phyloP scores from a whole-genome alignment of 2,888 invertebrate species.

The Sinodicranocentrus sp. region DNA sequence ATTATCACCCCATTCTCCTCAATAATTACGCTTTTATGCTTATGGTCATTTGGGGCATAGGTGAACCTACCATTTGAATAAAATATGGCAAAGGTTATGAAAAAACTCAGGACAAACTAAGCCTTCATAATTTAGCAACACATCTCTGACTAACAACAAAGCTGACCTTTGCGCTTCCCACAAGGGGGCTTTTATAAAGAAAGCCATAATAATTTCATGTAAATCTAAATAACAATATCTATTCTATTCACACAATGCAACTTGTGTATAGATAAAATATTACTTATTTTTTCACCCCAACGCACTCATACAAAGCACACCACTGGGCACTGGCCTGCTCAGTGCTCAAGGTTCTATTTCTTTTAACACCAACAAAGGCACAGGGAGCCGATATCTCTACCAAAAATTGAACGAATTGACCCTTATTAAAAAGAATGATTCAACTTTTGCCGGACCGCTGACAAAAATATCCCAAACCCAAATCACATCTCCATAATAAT shows the following conservation, averaged over 20 bases:
- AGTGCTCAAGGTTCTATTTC: slow-evolving; percentile 23
- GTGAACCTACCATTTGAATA: slow-evolving; percentile 1
- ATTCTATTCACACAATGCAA: slow-evolving; percentile 6
- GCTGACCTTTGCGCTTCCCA: slow-evolving; percentile 66
- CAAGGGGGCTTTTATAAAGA: slow-evolving; percentile 45
- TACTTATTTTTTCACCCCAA: neutral
- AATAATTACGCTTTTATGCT: slow-evolving; percentile 11
- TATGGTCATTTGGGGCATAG: slow-evolving; percentile 19
- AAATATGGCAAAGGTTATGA: slow-evolving; percentile 15
- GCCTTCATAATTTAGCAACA: slow-evolving; percentile 44
- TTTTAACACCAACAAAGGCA: neutral
- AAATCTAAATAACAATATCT: slow-evolving; percentile 31
- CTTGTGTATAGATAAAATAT: slow-evolving; percentile 6
- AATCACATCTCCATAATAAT: neutral
- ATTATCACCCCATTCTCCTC: slow-evolving; percentile 13
- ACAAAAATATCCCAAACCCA: slow-evolving; percentile 31
- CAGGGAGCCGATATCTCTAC: neutral
- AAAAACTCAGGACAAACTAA: slow-evolving; percentile 13
- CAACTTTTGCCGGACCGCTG: slow-evolving; percentile 14
- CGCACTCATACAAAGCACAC: slow-evolving; percentile 9
- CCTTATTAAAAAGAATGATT: slow-evolving; percentile 57
- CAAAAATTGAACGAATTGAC: slow-evolving; percentile 48
- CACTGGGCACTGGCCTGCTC: neutral
- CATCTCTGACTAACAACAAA: slow-evolving; percentile 66
- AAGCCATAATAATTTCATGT: slow-evolving; percentile 37